Evolutionary conservation across 1,140 invertebrate species (phyloP).

Genomic region (Platorchestia sp.): DNA sequence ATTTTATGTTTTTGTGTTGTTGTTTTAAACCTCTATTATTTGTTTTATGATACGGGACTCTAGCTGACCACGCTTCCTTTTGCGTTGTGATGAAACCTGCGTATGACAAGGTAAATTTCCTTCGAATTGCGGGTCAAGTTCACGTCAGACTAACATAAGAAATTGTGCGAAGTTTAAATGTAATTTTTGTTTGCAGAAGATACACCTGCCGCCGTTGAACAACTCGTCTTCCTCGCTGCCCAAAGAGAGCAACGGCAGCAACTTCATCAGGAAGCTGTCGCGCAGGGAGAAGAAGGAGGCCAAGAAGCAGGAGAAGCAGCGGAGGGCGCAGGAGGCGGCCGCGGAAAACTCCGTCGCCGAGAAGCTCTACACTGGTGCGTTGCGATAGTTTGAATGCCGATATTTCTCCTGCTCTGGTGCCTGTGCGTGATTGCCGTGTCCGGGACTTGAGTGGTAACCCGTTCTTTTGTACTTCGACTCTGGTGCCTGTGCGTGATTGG

Average conservation of each 20-base stretch:
- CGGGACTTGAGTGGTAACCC: too few relatives aligned
- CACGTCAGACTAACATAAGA: too few relatives aligned
- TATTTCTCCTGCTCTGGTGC: background rate
- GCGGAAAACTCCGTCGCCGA: conserved; percentile 82
- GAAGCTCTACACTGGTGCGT: conserved; percentile 87
- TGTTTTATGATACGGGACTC: too few relatives aligned
- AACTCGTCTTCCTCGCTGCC: conserved; percentile 30
- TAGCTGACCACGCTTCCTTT: too few relatives aligned
- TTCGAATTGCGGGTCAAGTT: too few relatives aligned
- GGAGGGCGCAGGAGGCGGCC: conserved; percentile 77
- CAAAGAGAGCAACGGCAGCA: conserved; percentile 34
- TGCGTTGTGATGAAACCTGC: too few relatives aligned
- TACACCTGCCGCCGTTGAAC: conserved; percentile 47
- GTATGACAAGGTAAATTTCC: too few relatives aligned
- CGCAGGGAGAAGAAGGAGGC: conserved; percentile 98
- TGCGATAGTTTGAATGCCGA: background rate
- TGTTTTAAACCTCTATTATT: too few relatives aligned
- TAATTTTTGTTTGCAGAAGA: conserved; percentile 22
- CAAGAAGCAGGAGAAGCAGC: conserved; percentile 96
- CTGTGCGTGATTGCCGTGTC: background rate
- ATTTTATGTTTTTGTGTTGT: too few relatives aligned
- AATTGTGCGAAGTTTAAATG: background rate
- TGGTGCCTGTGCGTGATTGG: too few relatives aligned
- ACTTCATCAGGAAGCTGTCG: conserved; percentile 92
- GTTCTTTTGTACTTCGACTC: too few relatives aligned